Conservation (phyloP, 2,888 invertebrate genomes). For the Dorcus hopei region DNA sequence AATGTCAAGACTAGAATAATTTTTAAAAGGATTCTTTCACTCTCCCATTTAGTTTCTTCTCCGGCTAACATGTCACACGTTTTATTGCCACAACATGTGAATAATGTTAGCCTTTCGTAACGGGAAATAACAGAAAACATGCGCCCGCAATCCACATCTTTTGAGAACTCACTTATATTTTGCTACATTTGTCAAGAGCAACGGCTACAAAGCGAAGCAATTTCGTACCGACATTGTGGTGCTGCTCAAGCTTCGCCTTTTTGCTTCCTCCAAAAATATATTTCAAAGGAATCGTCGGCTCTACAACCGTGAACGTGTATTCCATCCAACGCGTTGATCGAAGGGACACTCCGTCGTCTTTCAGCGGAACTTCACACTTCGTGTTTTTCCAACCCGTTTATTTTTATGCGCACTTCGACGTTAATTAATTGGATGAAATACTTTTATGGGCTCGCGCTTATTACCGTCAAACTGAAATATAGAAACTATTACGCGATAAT, state of each 20-base stretch:
- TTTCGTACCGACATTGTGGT: conserved; percentile 17
- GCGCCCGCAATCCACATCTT: conserved; percentile 7
- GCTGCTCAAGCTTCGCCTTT: conserved; percentile 13
- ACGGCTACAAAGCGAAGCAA: conserved; percentile 21
- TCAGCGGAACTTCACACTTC: conserved; percentile 14
- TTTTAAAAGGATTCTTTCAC: no score
- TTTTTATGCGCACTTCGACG: conserved; percentile 9
- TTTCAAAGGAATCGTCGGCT: conserved; percentile 29
- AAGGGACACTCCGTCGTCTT: conserved; percentile 22
- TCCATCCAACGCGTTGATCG: conserved; percentile 23
- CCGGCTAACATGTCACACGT: background rate
- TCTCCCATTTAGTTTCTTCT: no score
- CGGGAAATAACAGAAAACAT: background rate
- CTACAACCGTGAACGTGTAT: conserved; percentile 24
- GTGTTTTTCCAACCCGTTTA: conserved; percentile 14
- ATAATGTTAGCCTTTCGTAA: background rate
- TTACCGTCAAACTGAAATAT: background rate
- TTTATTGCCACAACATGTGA: background rate
- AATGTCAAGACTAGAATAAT: no score
- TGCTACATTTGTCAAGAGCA: conserved; percentile 17
- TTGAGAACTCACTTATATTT: conserved; percentile 13
- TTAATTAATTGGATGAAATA: conserved; percentile 2
- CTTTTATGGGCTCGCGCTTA: background rate
- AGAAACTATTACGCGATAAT: no score
- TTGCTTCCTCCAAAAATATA: conserved; percentile 26